Evolutionary conservation across 2,888 invertebrate species (phyloP), one percentile per base, ranked within the genome.

Genomic region (Eupithecia subumbrata): DNA sequence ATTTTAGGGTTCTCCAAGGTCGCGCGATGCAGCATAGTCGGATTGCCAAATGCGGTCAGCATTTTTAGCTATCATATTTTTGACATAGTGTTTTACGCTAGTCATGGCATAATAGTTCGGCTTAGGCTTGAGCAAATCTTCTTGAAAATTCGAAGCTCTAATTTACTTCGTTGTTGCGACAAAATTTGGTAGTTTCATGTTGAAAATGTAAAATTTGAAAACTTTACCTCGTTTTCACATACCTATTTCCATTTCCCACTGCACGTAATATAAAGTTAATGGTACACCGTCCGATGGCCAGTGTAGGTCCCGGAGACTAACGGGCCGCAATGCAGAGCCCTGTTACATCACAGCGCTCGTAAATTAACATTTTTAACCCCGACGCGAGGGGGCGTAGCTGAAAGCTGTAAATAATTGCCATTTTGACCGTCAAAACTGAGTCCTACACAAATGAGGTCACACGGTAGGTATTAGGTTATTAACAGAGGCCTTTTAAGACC

Each of bases 31-130:
- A 79, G 79, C 64, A 76, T 81, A 18, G 76, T 78, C 70, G 74
- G 73, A 73, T 60, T 80, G 79, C 79, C 79, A 81, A 81, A 78
- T 77, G 79, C 81, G 80, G 80, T 74, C 60, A 76, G 72, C 76
- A 72, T 77, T 73, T 78, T 75, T 73, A 70, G 76, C 68, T 75
- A 75, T 76, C 45, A 45, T 67, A n/a, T 40, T 73, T 37, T 69
- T 71, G 34, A 72, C 67, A 69, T 77, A 14, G 71, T 69, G 56
- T 66, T 70, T 43, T 63, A 48, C 63, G 60, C 34, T 43, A 34
- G n/a, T 64, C 25, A 66, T 45, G 18, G 66, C 34, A 45, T 63
- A 25, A 43, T 5, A 60, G n/a, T 73, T 56, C 43, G 11, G 66
- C 8, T 40, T n/a, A 40, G 3, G 5, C 40, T 43, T 68, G 12